Conservation (phyloP, 2,113 vertebrate genomes). For the Alethe castanea region DNA sequence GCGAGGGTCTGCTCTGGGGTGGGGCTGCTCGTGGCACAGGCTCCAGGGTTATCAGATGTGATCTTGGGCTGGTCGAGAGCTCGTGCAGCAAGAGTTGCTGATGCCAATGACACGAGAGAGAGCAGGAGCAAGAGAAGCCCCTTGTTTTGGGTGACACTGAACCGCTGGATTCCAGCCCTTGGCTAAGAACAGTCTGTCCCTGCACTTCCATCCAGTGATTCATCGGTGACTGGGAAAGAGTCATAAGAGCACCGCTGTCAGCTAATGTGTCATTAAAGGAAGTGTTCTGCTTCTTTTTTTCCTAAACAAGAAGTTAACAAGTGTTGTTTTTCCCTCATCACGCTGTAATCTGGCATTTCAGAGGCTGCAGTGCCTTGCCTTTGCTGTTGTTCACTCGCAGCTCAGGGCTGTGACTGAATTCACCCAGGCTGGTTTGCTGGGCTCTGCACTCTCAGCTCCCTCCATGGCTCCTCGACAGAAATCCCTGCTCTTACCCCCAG, state of each 20-base stretch:
- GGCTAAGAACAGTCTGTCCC: not conserved
- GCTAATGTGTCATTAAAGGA: slow-evolving; percentile 16
- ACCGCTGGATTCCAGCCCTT: not conserved
- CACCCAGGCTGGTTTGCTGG: not conserved
- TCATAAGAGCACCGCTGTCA: slow-evolving; percentile 17
- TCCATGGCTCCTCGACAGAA: not conserved
- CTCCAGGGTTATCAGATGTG: not conserved
- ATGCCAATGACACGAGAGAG: rapidly evolving
- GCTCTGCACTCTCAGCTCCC: not conserved
- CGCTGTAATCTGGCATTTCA: not conserved
- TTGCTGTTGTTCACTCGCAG: not conserved
- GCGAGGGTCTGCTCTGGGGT: rapidly evolving
- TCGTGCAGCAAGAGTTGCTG: not conserved
- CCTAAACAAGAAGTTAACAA: not conserved
- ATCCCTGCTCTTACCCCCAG: not conserved
- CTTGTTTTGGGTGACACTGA: not conserved
- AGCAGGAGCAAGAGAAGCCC: not conserved
- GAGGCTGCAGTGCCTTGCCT: not conserved
- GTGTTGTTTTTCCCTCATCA: not conserved
- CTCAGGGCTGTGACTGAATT: not conserved
- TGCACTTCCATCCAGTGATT: not conserved
- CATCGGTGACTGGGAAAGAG: not conserved
- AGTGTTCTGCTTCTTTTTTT: not conserved
- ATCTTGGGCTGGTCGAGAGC: not conserved
- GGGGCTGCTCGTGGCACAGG: not conserved